These are phyloP conservation scores for Aphidoletes aphidimyza DNA, from an alignment of 2,888 invertebrate species.

Conservation along the genomic window DNA sequence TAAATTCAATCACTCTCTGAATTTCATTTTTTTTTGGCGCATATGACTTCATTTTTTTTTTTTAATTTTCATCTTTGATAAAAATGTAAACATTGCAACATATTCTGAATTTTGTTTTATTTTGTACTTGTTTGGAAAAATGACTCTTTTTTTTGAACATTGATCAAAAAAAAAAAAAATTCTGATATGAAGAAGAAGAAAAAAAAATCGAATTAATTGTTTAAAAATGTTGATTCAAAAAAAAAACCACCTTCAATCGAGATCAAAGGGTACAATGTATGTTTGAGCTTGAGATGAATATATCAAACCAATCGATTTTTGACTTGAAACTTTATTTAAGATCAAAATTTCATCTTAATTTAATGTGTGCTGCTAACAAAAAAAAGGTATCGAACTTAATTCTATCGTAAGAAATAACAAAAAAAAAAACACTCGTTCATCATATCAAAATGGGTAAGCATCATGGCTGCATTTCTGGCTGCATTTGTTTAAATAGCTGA, in stretches of 20 bases:
- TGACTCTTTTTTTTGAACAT: not conserved
- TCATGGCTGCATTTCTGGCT: not conserved
- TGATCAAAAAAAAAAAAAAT: not conserved
- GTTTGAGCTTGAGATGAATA: slow-evolving; percentile 20
- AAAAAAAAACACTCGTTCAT: not conserved
- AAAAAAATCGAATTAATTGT: not conserved
- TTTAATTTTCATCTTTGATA: not conserved
- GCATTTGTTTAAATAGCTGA: not conserved
- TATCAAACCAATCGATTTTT: slow-evolving; percentile 1
- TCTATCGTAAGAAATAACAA: slow-evolving; percentile 29
- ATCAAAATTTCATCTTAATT: not conserved
- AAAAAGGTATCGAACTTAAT: slow-evolving; percentile 33
- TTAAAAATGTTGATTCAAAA: not conserved
- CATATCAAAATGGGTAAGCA: slow-evolving; percentile 1
- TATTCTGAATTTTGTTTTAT: not conserved
- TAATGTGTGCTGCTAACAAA: slow-evolving; percentile 7
- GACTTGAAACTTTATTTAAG: slow-evolving; percentile 27
- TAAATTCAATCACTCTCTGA: not conserved
- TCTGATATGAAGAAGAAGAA: not conserved
- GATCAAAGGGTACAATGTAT: not conserved
- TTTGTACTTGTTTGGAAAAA: not conserved
- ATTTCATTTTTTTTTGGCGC: not conserved
- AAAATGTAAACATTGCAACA: not conserved
- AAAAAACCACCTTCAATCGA: not conserved
- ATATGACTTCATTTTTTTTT: slow-evolving; percentile 7